Percentiles rank a stretch among this genome's conserved stretches.
These are phyloP conservation scores for Todus mexicanus DNA, from an alignment of 2,797 vertebrate species.

Conservation along the genomic window DNA sequence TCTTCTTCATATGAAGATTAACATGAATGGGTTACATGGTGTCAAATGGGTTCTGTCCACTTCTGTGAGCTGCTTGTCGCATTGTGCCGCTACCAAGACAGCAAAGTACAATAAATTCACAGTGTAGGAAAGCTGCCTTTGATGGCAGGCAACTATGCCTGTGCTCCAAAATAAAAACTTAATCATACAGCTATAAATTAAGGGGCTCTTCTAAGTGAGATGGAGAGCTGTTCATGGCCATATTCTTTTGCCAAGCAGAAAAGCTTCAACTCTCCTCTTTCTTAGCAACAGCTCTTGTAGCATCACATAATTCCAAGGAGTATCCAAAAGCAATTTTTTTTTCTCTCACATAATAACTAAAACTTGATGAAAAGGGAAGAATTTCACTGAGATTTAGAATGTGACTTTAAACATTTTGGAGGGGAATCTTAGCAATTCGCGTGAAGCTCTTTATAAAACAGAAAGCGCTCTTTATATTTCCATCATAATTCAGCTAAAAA, in stretches of 20 bases:
- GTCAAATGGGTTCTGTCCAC: constrained; percentile 23
- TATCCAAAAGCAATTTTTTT: constrained; percentile 57
- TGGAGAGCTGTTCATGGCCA: neutral
- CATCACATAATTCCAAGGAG: constrained; percentile 37
- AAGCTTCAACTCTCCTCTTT: constrained; percentile 26
- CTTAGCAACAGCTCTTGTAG: constrained; percentile 16
- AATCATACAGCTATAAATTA: neutral
- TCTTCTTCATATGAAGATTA: constrained; percentile 14
- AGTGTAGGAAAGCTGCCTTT: constrained; percentile 24
- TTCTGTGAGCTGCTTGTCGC: constrained; percentile 12
- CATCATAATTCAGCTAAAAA: constrained; percentile 23
- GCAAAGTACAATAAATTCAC: constrained; percentile 27
- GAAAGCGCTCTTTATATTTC: neutral
- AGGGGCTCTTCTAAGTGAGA: constrained; percentile 10
- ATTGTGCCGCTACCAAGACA: neutral
- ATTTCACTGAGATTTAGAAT: constrained; percentile 48
- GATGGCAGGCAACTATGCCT: neutral
- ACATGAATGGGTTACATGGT: neutral
- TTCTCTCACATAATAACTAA: constrained; percentile 9
- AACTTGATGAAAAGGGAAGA: constrained; percentile 32
- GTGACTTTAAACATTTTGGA: constrained; percentile 22
- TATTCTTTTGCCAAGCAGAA: constrained; percentile 6
- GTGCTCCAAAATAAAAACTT: constrained; percentile 30
- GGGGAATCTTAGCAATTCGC: constrained; percentile 42
- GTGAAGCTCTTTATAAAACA: constrained; percentile 6